phyloP scores from a whole-genome alignment of 2,888 invertebrate genomes.

The Idaea straminata region DNA sequence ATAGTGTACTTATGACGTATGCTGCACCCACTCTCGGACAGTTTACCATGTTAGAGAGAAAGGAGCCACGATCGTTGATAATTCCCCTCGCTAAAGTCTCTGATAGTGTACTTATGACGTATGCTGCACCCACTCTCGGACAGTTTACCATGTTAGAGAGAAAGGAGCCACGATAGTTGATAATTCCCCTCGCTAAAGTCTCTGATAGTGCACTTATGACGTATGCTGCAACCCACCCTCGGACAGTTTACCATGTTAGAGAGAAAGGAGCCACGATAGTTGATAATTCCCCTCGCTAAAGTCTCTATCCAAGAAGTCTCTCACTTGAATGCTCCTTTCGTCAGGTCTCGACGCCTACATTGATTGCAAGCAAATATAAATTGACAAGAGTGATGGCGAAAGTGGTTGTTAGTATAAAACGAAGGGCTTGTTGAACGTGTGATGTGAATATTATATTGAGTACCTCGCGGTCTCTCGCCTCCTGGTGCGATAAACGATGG shows the following conservation, averaged over 20 bases:
- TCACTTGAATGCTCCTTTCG: conserved; percentile 11
- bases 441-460: conserved; percentile 69
- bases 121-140: too few relatives aligned
- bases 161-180: too few relatives aligned
- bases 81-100: too few relatives aligned
- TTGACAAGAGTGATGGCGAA: conserved; percentile 68
- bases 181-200: too few relatives aligned
- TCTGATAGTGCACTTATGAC: conserved; percentile 40
- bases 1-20: too few relatives aligned
- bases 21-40: too few relatives aligned
- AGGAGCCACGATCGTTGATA: too few relatives aligned
- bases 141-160: too few relatives aligned
- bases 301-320: neutral
- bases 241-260: conserved; percentile 55
- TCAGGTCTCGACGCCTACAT: conserved; percentile 46
- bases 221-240: conserved; percentile 71
- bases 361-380: conserved; percentile 75
- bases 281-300: conserved; percentile 9
- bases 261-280: conserved; percentile 23
- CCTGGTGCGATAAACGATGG: conserved; percentile 37
- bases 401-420: conserved; percentile 68
- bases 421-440: conserved; percentile 59
- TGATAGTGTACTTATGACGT: too few relatives aligned
- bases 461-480: conserved; percentile 35
- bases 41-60: too few relatives aligned